Evolutionary conservation across 2,113 vertebrate genomes (phyloP), one percentile per base, ranked within the genome.

Genomic region (Tragulus kanchil): DNA sequence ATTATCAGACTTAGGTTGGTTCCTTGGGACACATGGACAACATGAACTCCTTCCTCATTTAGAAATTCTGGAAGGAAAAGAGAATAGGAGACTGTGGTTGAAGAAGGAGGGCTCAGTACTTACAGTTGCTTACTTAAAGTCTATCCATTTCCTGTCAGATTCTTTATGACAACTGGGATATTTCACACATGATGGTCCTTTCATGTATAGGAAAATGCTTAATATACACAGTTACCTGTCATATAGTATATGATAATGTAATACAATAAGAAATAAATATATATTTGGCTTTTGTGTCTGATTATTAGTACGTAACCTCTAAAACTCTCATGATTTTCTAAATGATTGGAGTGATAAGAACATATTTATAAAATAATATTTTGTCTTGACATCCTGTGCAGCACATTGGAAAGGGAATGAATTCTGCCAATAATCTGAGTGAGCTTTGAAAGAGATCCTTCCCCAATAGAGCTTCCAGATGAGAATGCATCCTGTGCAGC

Each of bases 71-170:
- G 23, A 64, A 67, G 11, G 7, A 0, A 31, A 9, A 26, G n/a
- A 25, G 17, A 64, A n/a, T 3, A 56, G 28, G 3, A 9, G 6
- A 42, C 5, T 36, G 19, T 8, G 1, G 5, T 4, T 48, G 17
- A 28, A 75, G 25, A 52, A 12, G 3, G 4, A 48, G 4, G 0
- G 11, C 31, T 81, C 28, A 69, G 4, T 9, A 25, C 31, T 28
- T 62, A 67, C 7, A 71, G 21, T 5, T 88, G 26, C 31, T 5
- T 61, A 13, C 28, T 79, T 42, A 16, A 26, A 64, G 19, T 11
- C 28, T 6, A 42, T 4, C 65, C 23, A 23, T 16, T 45, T 79
- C 62, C 13, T 64, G 23, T 78, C 8, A 65, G 45, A n/a, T 7
- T 58, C 21, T 52, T 81, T 56, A 62, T n/a, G 11, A 85, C 9